Evolutionary conservation across 1,140 invertebrate species (phyloP), one percentile per base, ranked within the genome.

Genomic region (Hypothenemus hampei): DNA sequence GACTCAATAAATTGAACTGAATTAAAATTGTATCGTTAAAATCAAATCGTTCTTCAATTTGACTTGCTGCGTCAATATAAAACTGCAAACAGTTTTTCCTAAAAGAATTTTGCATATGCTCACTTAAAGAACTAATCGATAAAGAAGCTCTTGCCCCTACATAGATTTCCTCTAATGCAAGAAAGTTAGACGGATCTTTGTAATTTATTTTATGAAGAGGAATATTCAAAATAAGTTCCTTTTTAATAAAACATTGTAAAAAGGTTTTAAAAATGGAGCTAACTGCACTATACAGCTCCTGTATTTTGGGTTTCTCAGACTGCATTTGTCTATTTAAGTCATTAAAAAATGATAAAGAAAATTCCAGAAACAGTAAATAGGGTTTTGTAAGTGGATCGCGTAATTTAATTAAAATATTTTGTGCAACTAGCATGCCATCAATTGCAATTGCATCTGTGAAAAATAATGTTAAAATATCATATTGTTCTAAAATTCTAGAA

Each of bases 401-500:
- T 13, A 24, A 5, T 43, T 43, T 43, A n/a, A 8, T 5, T 4
- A 43, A 13, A n/a, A 43, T 43, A 13, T 24, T 43, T 22, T 24
- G 3, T 8, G 40, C 40, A 43, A 23, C 24, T 4, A 18, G 13
- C n/a, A 4, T 43, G 16, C 24, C 4, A 24, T 43, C 21, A 20
- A 19, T 40, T 10, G 37, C 37, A 8, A 40, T 19, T 20, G 35
- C 35, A 36, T 36, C 35, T 36, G 5, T 40, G 37, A 40, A 40
- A 20, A 40, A 40, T 19, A 19, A 19, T 7, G 15, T 33, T 48
- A 48, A 35, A 13, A 31, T 31, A n/a, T n/a, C 20, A 16, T 20
- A 35, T 48, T 48, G 45, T 19, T 48, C 45, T 35, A 48, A 36
- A 3, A 48, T 3, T 36, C 45, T 6, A 10, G 7, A 8, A 18